phyloP scores from a whole-genome alignment of 1,140 invertebrate genomes.

The Hylyphantes graminicola region DNA sequence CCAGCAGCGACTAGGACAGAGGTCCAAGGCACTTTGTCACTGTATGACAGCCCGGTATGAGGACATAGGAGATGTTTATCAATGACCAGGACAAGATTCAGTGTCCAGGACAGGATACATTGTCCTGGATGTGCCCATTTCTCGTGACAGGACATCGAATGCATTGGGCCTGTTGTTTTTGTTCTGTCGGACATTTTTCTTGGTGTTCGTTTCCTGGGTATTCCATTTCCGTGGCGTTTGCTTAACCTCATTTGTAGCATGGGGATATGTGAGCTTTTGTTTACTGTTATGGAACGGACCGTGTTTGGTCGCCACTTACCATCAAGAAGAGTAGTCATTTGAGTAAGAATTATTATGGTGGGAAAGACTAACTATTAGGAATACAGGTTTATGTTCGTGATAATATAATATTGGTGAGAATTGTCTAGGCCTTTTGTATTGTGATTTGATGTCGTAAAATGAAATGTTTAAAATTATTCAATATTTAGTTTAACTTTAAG shows the following conservation, averaged over 20 bases:
- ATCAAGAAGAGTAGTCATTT: too few relatives aligned
- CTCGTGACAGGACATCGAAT: background rate
- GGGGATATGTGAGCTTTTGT: background rate
- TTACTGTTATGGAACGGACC: too few relatives aligned
- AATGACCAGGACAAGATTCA: slow-evolving; percentile 17
- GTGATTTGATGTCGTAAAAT: too few relatives aligned
- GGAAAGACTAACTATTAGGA: too few relatives aligned
- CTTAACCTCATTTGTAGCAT: slow-evolving; percentile 6
- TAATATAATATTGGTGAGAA: too few relatives aligned
- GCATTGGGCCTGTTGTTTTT: background rate
- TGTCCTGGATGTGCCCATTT: background rate
- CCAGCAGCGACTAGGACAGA: slow-evolving; percentile 23
- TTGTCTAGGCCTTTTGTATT: too few relatives aligned
- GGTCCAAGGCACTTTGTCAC: slow-evolving; percentile 46
- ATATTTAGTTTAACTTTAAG: too few relatives aligned
- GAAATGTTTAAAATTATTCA: too few relatives aligned
- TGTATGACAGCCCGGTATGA: slow-evolving; percentile 26
- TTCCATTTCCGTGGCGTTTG: background rate
- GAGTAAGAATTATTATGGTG: too few relatives aligned
- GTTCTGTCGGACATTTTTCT: background rate
- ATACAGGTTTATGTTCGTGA: too few relatives aligned
- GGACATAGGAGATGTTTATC: slow-evolving; percentile 44
- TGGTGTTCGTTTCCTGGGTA: background rate
- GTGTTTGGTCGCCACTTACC: too few relatives aligned
- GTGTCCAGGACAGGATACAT: too few relatives aligned